These are phyloP conservation scores for Cerceris ruficornis DNA, from an alignment of 2,888 invertebrate species.

Conservation along the genomic window DNA sequence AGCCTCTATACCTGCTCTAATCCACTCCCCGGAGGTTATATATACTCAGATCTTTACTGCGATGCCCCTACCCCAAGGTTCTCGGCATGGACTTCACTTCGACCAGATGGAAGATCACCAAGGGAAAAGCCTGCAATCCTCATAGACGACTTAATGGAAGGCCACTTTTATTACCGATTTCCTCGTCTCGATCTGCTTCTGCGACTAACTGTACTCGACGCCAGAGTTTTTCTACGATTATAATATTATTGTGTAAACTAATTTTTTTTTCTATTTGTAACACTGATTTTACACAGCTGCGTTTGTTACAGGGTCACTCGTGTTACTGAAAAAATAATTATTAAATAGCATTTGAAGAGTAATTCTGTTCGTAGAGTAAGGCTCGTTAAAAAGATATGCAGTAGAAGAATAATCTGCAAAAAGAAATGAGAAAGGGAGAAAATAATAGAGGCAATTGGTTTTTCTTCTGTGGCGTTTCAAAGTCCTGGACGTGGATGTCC, in stretches of 20 bases:
- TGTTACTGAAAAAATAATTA: no score
- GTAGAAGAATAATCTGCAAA: no score
- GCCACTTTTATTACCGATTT: slow-evolving; percentile 68
- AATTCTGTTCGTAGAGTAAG: no score
- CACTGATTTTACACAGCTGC: no score
- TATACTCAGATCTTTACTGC: slow-evolving; percentile 45
- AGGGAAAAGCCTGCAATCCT: slow-evolving; percentile 57
- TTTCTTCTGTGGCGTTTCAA: no score
- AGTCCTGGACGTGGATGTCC: no score
- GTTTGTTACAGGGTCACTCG: no score
- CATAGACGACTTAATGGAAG: slow-evolving; percentile 65
- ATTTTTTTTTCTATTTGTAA: not conserved
- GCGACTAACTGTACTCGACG: not conserved
- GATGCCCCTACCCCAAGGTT: slow-evolving; percentile 13
- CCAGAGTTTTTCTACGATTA: not conserved
- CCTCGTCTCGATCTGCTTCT: slow-evolving; percentile 7
- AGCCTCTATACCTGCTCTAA: slow-evolving; percentile 73
- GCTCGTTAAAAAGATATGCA: no score
- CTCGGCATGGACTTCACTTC: slow-evolving; percentile 27
- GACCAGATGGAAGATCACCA: slow-evolving; percentile 32
- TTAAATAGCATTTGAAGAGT: no score
- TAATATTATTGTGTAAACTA: not conserved
- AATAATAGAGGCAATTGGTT: no score
- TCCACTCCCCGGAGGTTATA: slow-evolving; percentile 67
- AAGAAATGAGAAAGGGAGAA: no score